Base-by-base conservation (phyloP, 2,113 vertebrate species). In the Carettochelys insculpta region DNA sequence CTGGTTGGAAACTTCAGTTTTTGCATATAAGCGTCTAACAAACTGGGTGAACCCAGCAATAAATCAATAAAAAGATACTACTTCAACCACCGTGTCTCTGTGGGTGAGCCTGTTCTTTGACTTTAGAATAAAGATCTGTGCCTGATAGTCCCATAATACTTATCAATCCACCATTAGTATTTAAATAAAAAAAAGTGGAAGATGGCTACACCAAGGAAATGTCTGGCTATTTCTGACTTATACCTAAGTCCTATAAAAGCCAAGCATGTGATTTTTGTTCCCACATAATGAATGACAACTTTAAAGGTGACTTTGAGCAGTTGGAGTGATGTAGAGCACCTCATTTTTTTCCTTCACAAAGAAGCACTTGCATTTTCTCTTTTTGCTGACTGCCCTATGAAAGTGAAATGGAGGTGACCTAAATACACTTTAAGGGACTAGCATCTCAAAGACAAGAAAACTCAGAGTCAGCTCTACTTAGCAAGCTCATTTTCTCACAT, bases 381-480 rank as follows among this genome's bases (percentile, higher is more conserved):
- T 56, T 17, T 6, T 6, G 54, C 73, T 38, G 12, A 73, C 38
- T 83, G 85, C 90, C 95, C 88, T 82, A 80, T 81, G 88, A 94
- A 96, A 96, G 94, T 88, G 81, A 91, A 96, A 77, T 56, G 86
- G 82, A 87, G 78, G 93, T 92, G 89, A 90, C 95, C 95, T 94
- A 97, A 95, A 96, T 96, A 96, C 90, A 89, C 25, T 82, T 95
- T 20, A 91, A 93, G 92, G 77, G 76, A 96, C 95, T 95, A 95
- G 91, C 93, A 96, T 95, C 87, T 92, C 87, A 95, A 96, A 95
- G 87, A 92, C 90, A 95, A 95, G 87, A 94, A 89, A 96, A 96
- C 94, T 96, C 90, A 91, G 91, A 96, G 90, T 96, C 96, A 97
- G 94, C 96, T 96, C 93, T 92, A 95, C 87, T 95, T 94, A 92